A percentile compares a stretch with the other conserved stretches of the same genome.
phyloP scores from a whole-genome alignment of 1,140 invertebrate species.

The Sinonovacula constricta region DNA sequence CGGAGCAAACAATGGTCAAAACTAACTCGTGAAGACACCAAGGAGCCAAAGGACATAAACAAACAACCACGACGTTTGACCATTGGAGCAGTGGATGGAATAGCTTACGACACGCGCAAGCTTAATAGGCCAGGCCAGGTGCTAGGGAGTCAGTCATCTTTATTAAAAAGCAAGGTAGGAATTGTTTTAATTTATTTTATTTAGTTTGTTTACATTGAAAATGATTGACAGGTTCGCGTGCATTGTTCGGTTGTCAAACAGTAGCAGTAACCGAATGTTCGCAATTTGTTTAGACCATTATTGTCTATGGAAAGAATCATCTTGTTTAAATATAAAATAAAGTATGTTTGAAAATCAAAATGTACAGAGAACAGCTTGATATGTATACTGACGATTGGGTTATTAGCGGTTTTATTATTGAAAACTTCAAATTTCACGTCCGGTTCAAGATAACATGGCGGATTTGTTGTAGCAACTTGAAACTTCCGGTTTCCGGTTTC shows the following conservation, averaged over 20 bases:
- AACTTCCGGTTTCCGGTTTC: slow-evolving; percentile 30
- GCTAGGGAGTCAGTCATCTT: slow-evolving; percentile 48
- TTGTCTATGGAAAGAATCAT: background rate
- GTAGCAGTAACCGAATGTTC: background rate
- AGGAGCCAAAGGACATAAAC: slow-evolving; percentile 51
- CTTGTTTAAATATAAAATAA: background rate
- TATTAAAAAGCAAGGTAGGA: slow-evolving; percentile 65
- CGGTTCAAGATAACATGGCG: slow-evolving; percentile 35
- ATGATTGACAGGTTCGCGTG: slow-evolving; percentile 44
- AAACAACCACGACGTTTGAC: slow-evolving; percentile 64
- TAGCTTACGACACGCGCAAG: slow-evolving; percentile 54
- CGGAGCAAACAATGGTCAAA: slow-evolving; percentile 48
- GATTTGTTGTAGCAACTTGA: slow-evolving; percentile 62
- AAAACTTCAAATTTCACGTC: slow-evolving; percentile 1
- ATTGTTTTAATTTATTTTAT: background rate
- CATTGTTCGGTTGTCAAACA: slow-evolving; percentile 14
- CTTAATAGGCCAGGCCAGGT: slow-evolving; percentile 56
- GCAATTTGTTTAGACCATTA: background rate
- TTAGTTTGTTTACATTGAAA: slow-evolving; percentile 10
- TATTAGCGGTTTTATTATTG: background rate
- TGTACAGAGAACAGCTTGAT: background rate
- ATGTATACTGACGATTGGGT: background rate
- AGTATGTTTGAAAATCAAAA: background rate
- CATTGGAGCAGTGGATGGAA: slow-evolving; percentile 62
- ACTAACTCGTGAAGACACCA: slow-evolving; percentile 31